Percentiles rank a stretch among this genome's conserved stretches.
Conservation (phyloP, 2,113 vertebrate genomes). For the Odocoileus virginianus region DNA sequence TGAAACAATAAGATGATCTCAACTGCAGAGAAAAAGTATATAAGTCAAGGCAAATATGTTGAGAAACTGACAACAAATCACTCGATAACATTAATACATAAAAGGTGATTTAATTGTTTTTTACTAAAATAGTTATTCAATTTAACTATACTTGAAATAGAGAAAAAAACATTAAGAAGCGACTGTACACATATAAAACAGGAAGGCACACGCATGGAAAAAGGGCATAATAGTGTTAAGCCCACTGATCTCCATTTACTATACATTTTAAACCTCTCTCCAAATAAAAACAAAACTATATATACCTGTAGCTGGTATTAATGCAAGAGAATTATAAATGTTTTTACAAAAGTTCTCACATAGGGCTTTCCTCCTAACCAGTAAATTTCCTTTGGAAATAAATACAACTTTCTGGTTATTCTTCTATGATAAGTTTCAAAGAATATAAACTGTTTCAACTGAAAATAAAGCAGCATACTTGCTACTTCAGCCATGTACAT, state of each 20-base stretch:
- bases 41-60: not conserved
- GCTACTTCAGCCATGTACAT: not conserved
- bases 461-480: not conserved
- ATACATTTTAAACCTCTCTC: not conserved
- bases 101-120: not conserved
- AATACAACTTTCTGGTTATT: not conserved
- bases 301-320: not conserved
- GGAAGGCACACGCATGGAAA: not conserved
- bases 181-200: not conserved
- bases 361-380: conserved; percentile 8
- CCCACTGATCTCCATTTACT: not conserved
- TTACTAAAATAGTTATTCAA: not conserved
- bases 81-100: conserved; percentile 7
- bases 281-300: not conserved
- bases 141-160: conserved; percentile 7
- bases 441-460: conserved; percentile 23
- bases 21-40: conserved; percentile 5
- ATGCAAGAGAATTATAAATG: not conserved
- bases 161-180: not conserved
- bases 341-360: not conserved
- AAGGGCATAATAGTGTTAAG: not conserved
- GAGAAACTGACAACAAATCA: not conserved
- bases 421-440: conserved; percentile 3
- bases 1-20: conserved; percentile 5
- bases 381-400: conserved; percentile 48